These are phyloP conservation scores for Phallusia fumigata DNA, from an alignment of 23 tunicate genomes.

Conservation along the genomic window DNA sequence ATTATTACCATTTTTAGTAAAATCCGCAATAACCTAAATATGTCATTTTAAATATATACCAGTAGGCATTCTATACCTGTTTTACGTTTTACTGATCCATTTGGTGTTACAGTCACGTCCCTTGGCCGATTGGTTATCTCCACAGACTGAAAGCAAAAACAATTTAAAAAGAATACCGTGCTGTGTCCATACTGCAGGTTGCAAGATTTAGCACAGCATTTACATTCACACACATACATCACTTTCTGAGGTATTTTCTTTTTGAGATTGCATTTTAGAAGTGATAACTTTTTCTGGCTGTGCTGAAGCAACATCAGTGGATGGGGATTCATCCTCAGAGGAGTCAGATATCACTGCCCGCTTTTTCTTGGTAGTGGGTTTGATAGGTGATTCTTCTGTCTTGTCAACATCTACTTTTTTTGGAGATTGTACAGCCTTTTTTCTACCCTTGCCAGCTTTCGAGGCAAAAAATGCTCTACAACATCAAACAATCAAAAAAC, in stretches of 20 bases:
- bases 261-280: background rate
- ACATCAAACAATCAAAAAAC: too few relatives aligned
- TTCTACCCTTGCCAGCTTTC: background rate
- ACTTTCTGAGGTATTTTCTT: background rate
- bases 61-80: constrained; percentile 30
- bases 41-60: too few relatives aligned
- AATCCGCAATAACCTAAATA: too few relatives aligned
- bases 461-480: constrained; percentile 2
- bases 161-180: background rate
- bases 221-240: background rate
- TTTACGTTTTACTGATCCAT: constrained; percentile 76
- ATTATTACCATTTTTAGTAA: too few relatives aligned
- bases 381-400: background rate
- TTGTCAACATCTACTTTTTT: background rate
- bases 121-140: constrained; percentile 45
- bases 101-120: constrained; percentile 79
- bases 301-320: background rate
- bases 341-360: background rate
- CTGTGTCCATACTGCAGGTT: background rate
- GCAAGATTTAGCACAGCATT: background rate
- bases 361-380: background rate
- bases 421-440: background rate
- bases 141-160: background rate
- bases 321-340: background rate
- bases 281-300: background rate